Percentiles rank a stretch among this genome's conserved stretches.
Conservation (phyloP, 2,888 invertebrate genomes). For the Mesoligia furuncula region DNA sequence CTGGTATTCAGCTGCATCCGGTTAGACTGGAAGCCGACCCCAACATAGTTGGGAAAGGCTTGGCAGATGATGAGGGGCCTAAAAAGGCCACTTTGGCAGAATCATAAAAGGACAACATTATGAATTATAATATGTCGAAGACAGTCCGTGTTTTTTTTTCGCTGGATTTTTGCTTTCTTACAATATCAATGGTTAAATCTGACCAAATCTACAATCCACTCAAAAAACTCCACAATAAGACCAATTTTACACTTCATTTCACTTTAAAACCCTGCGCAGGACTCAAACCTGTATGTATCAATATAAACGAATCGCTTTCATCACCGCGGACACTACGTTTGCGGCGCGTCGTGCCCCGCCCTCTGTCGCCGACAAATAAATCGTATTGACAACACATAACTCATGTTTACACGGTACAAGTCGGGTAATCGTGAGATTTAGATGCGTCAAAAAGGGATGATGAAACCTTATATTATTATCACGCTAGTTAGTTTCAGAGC, state of each 20-base stretch:
- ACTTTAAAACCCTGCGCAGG: neutral
- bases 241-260: constrained; percentile 27
- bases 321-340: constrained; percentile 27
- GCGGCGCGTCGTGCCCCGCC: constrained; percentile 37
- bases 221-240: neutral
- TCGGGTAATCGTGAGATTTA: constrained; percentile 38
- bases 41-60: too few relatives aligned
- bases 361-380: constrained; percentile 42
- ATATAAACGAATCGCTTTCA: constrained; percentile 12
- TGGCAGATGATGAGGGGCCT: too few relatives aligned
- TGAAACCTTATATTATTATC: neutral
- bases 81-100: too few relatives aligned
- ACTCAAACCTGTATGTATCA: constrained; percentile 18
- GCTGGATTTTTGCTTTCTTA: neutral
- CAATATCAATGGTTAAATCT: neutral
- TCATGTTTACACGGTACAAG: constrained; percentile 40
- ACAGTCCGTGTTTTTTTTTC: too few relatives aligned
- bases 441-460: constrained; percentile 1
- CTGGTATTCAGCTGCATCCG: too few relatives aligned
- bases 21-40: too few relatives aligned
- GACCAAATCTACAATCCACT: neutral
- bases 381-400: constrained; percentile 47
- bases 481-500: neutral
- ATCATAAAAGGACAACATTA: too few relatives aligned
- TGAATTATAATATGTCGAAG: too few relatives aligned